Evolutionary conservation across 1,140 invertebrate species (phyloP).

Genomic region (Thalassaphorura encarpata): DNA sequence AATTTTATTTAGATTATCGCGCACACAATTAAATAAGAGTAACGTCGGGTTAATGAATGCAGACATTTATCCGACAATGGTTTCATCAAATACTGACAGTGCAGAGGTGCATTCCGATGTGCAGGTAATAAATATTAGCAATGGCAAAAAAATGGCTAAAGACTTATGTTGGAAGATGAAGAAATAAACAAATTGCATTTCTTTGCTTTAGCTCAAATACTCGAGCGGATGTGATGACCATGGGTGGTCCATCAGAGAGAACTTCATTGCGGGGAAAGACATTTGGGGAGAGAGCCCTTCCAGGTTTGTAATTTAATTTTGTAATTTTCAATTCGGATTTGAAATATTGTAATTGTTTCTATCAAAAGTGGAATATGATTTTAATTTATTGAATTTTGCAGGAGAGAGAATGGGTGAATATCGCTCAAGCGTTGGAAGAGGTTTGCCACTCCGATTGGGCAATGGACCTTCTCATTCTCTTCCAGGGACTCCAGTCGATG

Average conservation of each 20-base stretch:
- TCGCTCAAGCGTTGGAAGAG: conserved; percentile 30
- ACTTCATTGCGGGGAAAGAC: conserved; percentile 32
- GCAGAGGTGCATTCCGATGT: conserved; percentile 32
- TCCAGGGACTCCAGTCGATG: conserved; percentile 31
- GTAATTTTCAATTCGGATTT: background rate
- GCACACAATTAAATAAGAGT: conserved; percentile 30
- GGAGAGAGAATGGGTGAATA: conserved; percentile 33
- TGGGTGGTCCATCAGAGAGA: conserved; percentile 27
- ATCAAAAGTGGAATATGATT: too few relatives aligned
- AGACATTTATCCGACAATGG: conserved; percentile 32
- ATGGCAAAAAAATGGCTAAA: too few relatives aligned
- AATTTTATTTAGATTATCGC: conserved; percentile 19
- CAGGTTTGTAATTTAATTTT: conserved; percentile 24
- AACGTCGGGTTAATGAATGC: conserved; percentile 32
- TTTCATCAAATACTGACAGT: conserved; percentile 32
- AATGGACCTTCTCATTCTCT: conserved; percentile 30
- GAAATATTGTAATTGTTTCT: too few relatives aligned
- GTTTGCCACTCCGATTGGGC: conserved; percentile 31
- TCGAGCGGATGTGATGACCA: conserved; percentile 31
- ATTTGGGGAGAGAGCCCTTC: conserved; percentile 31
- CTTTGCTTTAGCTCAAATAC: conserved; percentile 29
- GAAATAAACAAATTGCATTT: too few relatives aligned
- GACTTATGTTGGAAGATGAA: background rate
- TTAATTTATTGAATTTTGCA: conserved; percentile 17
- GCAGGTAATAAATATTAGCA: conserved; percentile 30